A percentile compares a stretch with the other conserved stretches of the same genome.
Evolutionary conservation across 2,797 vertebrate species (phyloP).

Genomic region (Erethizon dorsatum): DNA sequence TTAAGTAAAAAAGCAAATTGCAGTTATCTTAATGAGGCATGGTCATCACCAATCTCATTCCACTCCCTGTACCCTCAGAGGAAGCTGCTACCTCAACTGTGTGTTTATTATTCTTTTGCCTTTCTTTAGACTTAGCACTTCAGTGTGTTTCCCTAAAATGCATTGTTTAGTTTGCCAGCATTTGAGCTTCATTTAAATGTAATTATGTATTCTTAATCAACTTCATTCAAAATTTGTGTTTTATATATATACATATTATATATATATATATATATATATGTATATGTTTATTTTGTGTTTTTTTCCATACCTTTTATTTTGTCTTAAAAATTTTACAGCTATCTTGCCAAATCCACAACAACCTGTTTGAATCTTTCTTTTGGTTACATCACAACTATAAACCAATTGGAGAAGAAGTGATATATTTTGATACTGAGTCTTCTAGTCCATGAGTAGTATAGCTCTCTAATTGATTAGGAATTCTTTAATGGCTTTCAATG

Average conservation of each 20-base stretch:
- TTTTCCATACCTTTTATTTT: not conserved
- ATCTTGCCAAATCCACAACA: constrained; percentile 26
- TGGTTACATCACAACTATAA: constrained; percentile 44
- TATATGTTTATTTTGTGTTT: not conserved
- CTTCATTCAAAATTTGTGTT: not conserved
- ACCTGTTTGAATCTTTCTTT: constrained; percentile 16
- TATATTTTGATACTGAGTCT: not conserved
- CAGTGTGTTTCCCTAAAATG: not conserved
- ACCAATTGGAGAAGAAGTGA: not conserved
- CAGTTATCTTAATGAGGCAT: not conserved
- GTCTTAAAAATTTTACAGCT: not conserved
- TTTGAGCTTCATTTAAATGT: constrained; percentile 7
- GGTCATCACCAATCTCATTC: not conserved
- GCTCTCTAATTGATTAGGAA: not conserved
- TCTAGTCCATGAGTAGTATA: not conserved
- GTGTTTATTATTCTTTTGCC: not conserved
- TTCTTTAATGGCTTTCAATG: not conserved
- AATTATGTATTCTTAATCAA: not conserved
- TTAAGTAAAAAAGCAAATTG: not conserved
- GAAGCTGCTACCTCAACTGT: not conserved
- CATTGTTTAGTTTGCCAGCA: not conserved
- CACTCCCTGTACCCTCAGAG: not conserved
- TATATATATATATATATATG: not conserved
- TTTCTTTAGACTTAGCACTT: not conserved
- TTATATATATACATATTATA: not conserved